Percentiles rank a stretch among this genome's conserved stretches.
phyloP scores from a whole-genome alignment of 2,888 invertebrate genomes.

The Caenorhabditis sinica region DNA sequence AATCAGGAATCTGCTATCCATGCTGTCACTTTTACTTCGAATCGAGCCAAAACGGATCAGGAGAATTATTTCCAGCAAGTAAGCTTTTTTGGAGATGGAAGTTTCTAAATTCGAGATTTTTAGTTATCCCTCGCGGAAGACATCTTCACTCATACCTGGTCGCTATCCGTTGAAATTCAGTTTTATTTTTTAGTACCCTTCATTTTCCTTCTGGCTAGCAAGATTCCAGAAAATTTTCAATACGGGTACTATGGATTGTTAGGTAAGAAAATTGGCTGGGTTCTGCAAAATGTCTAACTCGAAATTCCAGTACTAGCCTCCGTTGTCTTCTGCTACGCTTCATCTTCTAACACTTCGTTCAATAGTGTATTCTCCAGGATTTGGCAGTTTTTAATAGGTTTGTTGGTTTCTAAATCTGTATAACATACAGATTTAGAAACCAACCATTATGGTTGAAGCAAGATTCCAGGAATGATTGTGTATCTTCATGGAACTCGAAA shows the following conservation, averaged over 20 bases:
- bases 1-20: conserved; percentile 36
- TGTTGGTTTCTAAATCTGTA: not conserved
- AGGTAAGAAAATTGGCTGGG: not conserved
- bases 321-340: not conserved
- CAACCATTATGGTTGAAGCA: too few relatives aligned
- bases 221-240: conserved; percentile 6
- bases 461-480: conserved; percentile 18
- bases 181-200: conserved; percentile 54
- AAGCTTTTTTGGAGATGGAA: too few relatives aligned
- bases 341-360: conserved; percentile 16
- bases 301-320: conserved; percentile 25
- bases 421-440: not conserved
- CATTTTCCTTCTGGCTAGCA: not conserved
- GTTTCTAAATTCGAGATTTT: not conserved
- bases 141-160: conserved; percentile 63
- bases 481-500: not conserved
- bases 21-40: conserved; percentile 48
- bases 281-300: not conserved
- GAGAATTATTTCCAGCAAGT: conserved; percentile 50
- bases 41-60: conserved; percentile 25
- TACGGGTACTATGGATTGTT: conserved; percentile 8
- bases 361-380: conserved; percentile 50
- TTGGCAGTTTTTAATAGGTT: conserved; percentile 54
- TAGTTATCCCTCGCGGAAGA: conserved; percentile 38
- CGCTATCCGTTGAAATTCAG: conserved; percentile 54